These are phyloP conservation scores for Neomorphus geoffroyi DNA, from an alignment of 2,797 vertebrate genomes.

Conservation along the genomic window DNA sequence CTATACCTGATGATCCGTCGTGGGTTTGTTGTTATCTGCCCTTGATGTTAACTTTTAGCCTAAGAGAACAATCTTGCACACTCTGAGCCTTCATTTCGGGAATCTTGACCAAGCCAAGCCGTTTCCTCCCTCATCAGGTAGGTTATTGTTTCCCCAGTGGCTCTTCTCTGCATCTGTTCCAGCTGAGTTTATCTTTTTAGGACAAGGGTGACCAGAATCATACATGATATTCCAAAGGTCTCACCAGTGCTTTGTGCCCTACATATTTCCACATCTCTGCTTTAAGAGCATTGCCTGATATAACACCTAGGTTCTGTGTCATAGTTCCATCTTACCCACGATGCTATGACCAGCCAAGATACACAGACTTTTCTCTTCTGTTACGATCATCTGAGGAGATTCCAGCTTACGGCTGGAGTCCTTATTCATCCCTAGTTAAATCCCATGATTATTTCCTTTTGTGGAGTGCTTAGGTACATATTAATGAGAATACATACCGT, in stretches of 20 bases:
- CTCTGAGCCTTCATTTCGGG: neutral
- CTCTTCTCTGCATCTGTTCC: neutral
- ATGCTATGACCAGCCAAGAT: neutral
- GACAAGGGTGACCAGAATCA: neutral
- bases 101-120: neutral
- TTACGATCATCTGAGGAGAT: neutral
- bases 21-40: neutral
- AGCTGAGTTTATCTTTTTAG: neutral
- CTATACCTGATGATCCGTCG: neutral
- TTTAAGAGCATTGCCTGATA: neutral
- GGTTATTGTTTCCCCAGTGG: neutral
- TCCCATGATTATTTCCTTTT: slow-evolving; percentile 27
- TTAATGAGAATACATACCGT: slow-evolving; percentile 9
- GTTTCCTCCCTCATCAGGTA: neutral
- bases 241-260: neutral
- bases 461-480: slow-evolving; percentile 24
- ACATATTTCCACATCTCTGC: neutral
- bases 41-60: neutral
- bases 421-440: slow-evolving; percentile 17
- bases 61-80: neutral
- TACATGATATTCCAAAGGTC: neutral
- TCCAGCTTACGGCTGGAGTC: slow-evolving; percentile 7
- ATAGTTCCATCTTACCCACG: neutral
- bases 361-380: neutral
- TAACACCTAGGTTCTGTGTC: neutral